phyloP scores from a whole-genome alignment of 2,113 vertebrate genomes.

The Nymphicus hollandicus region DNA sequence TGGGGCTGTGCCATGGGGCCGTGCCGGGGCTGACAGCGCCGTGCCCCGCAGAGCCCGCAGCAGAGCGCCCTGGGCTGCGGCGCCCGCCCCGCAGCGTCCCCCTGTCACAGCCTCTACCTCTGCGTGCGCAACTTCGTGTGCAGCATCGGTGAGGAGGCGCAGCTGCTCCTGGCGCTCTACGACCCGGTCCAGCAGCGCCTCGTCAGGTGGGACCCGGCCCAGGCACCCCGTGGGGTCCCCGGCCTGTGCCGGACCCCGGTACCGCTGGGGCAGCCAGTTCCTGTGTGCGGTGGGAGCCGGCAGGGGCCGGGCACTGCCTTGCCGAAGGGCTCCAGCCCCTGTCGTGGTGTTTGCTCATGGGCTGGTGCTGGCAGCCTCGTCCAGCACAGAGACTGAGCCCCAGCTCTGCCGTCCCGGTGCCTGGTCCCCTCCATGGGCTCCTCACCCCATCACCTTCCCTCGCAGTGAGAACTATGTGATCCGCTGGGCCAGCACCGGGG shows the following conservation, averaged over 20 bases:
- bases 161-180: conserved; percentile 64
- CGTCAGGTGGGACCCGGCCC: conserved; percentile 33
- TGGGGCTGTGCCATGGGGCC: rapidly evolving
- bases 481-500: conserved; percentile 59
- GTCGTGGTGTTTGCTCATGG: rapidly evolving
- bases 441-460: background rate
- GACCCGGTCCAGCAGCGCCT: conserved; percentile 49
- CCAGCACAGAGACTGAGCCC: background rate
- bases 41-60: background rate
- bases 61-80: background rate
- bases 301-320: background rate
- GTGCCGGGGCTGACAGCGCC: background rate
- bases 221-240: rapidly evolving
- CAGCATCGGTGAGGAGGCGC: conserved; percentile 64
- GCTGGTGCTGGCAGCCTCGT: background rate
- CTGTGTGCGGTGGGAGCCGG: background rate
- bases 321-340: rapidly evolving
- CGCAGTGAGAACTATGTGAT: conserved; percentile 61
- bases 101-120: conserved; percentile 59
- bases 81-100: background rate
- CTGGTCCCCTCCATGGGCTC: rapidly evolving
- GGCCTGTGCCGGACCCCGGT: rapidly evolving
- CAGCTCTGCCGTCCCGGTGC: background rate
- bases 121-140: conserved; percentile 67
- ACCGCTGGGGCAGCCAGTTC: background rate